Percentiles rank a stretch among this genome's conserved stretches.
These are phyloP conservation scores for Phalanger gymnotis DNA, from an alignment of 2,797 vertebrate species.

Conservation along the genomic window DNA sequence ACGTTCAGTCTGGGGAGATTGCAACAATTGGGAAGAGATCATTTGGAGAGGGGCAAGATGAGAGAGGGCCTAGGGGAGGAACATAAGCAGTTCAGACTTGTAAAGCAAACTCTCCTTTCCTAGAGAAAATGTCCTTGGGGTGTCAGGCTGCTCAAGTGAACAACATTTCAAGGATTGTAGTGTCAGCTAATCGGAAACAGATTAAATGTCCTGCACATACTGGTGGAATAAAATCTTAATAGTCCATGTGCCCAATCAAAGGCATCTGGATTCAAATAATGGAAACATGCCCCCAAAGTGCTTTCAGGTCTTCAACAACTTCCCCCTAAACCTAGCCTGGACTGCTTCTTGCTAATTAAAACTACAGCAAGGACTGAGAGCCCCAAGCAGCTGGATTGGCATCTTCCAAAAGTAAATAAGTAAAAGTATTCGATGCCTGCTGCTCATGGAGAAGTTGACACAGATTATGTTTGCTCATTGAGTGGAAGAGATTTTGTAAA, in stretches of 20 bases:
- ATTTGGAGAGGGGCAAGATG: background rate
- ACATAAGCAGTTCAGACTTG: background rate
- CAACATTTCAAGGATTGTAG: background rate
- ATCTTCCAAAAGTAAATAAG: background rate
- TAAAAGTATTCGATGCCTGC: background rate
- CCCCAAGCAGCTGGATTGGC: rapidly evolving
- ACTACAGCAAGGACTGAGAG: background rate
- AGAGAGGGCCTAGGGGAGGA: background rate
- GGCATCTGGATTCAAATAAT: conserved; percentile 4
- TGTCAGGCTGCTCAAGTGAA: background rate
- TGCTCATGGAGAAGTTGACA: background rate
- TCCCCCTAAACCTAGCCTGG: background rate
- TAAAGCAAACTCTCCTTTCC: background rate
- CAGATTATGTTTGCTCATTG: conserved; percentile 48
- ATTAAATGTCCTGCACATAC: conserved; percentile 2
- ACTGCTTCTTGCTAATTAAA: background rate
- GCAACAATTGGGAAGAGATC: background rate
- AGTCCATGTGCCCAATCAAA: background rate
- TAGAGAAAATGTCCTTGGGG: background rate
- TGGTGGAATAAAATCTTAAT: background rate
- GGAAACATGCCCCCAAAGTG: background rate
- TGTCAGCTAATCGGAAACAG: conserved; percentile 12
- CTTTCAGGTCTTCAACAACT: background rate
- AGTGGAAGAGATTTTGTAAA: conserved; percentile 70
- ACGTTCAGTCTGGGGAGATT: background rate